These are phyloP conservation scores for Atta texana DNA, from an alignment of 1,140 invertebrate species.

Conservation along the genomic window DNA sequence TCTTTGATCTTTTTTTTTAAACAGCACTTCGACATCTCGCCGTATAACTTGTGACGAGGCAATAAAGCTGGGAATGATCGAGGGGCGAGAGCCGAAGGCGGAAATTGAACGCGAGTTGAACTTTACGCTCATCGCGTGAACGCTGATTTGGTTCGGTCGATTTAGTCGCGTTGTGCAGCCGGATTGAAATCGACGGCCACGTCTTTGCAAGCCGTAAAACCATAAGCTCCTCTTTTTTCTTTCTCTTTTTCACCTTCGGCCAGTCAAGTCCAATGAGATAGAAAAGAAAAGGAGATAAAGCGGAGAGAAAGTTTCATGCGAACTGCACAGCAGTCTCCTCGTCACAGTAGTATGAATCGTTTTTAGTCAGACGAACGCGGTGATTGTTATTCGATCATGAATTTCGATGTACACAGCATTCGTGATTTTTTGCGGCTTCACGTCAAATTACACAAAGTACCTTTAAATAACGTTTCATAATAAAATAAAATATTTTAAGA, in stretches of 20 bases:
- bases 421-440: background rate
- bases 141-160: constrained; percentile 60
- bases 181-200: constrained; percentile 48
- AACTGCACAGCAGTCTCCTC: background rate
- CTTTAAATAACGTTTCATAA: background rate
- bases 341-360: constrained; percentile 36
- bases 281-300: background rate
- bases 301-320: background rate
- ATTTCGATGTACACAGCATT: background rate
- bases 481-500: background rate
- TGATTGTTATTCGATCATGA: background rate
- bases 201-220: constrained; percentile 50
- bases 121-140: constrained; percentile 73
- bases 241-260: background rate
- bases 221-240: constrained; percentile 22
- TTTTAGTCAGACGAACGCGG: constrained; percentile 23
- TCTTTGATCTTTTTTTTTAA: background rate
- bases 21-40: constrained; percentile 29
- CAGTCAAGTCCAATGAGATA: constrained; percentile 6
- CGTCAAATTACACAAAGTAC: background rate
- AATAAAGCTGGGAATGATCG: constrained; percentile 74
- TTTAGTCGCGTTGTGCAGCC: constrained; percentile 51
- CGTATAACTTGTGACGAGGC: constrained; percentile 62
- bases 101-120: constrained; percentile 75
- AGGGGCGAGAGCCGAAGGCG: constrained; percentile 62